Evolutionary conservation across 1,140 invertebrate species (phyloP), one percentile per base, ranked within the genome.

Genomic region (Brachionus calyciflorus): DNA sequence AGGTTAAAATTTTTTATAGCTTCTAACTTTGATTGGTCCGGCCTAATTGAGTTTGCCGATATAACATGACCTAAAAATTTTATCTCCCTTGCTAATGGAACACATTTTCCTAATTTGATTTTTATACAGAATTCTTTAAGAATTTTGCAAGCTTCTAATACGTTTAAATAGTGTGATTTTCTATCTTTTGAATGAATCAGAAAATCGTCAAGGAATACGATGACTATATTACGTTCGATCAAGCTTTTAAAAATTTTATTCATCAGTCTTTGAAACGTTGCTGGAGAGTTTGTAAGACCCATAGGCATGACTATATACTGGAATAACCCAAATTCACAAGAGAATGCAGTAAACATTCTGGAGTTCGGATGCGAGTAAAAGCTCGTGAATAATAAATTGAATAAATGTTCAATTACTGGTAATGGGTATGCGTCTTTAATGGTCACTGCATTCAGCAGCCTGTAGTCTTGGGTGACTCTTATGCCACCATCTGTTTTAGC

Each of bases 291-390:
- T 2, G 76, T 77, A 1, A 87, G 77, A 0, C 84, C 86, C 77
- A 85, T 86, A 0, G 84, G 82, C 82, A 87, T 83, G 0, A 80
- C 60, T 9, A 28, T 79, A 55, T 79, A 82, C 63, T 80, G 78
- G 63, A 78, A 82, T n/a, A 60, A 14, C 1, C 55, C 55, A 1
- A 21, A 21, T 3, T 60, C n/a, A 17, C 26, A 21, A 12, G 14
- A 5, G 21, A 60, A 60, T 40, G 55, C 55, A 14, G 55, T 60
- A 14, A 3, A 60, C 55, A 17, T 21, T 14, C 14, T 24, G 7
- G 21, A 17, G 7, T 21, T 24, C 19, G 3, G 55, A 60, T 26
- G n/a, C 2, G 2, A 7, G 21, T 60, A 14, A 17, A 60, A 17
- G 6, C 33, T 9, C 33, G 33, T 37, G 24, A 51, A 46, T n/a